Evolutionary conservation across 2,113 vertebrate species (phyloP), one percentile per base, ranked within the genome.

Genomic region (Casuarius casuarius): DNA sequence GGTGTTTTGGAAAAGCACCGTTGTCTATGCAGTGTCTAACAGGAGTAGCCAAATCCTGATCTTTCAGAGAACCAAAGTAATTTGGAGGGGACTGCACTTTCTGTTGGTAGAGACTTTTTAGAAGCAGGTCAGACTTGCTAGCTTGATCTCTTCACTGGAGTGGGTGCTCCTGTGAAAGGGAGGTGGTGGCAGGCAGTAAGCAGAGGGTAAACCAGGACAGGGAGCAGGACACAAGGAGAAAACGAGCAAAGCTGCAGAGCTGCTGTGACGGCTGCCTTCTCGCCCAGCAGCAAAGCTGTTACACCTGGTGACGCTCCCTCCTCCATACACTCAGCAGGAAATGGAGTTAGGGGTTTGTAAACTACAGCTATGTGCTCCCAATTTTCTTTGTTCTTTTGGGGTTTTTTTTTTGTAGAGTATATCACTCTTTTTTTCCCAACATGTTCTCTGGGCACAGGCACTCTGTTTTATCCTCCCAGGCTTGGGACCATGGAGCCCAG

Each of bases 401-500:
- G n/a, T n/a, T n/a, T 87, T 31, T 25, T 58, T 58, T 58, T 58
- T 31, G n/a, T 52, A 40, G 58, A 49, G 52, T 12, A 61, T 75
- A 49, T 20, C 8, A 20, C 18, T 62, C n/a, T 2, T 44, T 16
- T 38, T 44, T 49, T 7, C 7, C 70, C 31, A 25, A 7, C 3
- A 2, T 40, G 10, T 46, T 82, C 13, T 6, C 8, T 66, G 28
- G n/a, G 33, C 20, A 18, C 25, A 19, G n/a, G 28, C 3, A 11
- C 6, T 42, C 42, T 56, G 5, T 63, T 82, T 77, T 59, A 62
- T 9, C 21, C 4, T 65, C 63, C 31, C 4, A 18, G 21, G 3
- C 48, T 35, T 72, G 23, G 42, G 33, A 72, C 16, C 1, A 5
- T 0, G 1, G 70, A 25, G 22, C 9, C 10, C 81, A 1, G 33